Evolutionary conservation across 2,888 invertebrate genomes (phyloP).

Genomic region (Petrophora chlorosata): DNA sequence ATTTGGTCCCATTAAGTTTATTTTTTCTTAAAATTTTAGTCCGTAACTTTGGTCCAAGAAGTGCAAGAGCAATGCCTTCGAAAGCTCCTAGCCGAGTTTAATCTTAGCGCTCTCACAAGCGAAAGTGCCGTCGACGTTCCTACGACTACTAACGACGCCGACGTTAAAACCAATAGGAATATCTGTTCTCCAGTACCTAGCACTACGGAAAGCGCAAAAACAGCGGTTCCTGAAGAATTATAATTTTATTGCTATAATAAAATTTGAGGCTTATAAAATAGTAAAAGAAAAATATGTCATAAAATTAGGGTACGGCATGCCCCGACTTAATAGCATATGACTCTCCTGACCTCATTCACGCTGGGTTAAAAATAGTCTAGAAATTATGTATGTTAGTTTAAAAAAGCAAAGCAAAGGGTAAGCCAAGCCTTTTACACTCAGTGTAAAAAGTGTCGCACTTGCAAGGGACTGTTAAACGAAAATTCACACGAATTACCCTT

Average conservation of each 20-base stretch:
- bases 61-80: neutral
- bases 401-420: too few relatives aligned
- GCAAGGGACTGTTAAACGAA: too few relatives aligned
- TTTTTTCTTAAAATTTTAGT: slow-evolving; percentile 15
- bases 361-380: neutral
- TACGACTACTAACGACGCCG: neutral
- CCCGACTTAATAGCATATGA: too few relatives aligned
- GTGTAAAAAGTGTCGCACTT: too few relatives aligned
- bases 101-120: neutral
- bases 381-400: neutral
- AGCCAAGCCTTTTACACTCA: too few relatives aligned
- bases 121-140: neutral
- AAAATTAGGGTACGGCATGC: too few relatives aligned
- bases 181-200: neutral
- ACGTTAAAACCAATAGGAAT: neutral
- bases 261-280: too few relatives aligned
- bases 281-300: too few relatives aligned
- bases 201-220: too few relatives aligned
- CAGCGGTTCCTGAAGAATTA: too few relatives aligned
- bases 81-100: neutral
- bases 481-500: too few relatives aligned
- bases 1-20: neutral
- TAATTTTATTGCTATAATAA: too few relatives aligned
- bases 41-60: neutral
- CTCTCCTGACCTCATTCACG: neutral